phyloP scores from a whole-genome alignment of 2,797 vertebrate genomes.

The Ctenopoma kingsleyae region DNA sequence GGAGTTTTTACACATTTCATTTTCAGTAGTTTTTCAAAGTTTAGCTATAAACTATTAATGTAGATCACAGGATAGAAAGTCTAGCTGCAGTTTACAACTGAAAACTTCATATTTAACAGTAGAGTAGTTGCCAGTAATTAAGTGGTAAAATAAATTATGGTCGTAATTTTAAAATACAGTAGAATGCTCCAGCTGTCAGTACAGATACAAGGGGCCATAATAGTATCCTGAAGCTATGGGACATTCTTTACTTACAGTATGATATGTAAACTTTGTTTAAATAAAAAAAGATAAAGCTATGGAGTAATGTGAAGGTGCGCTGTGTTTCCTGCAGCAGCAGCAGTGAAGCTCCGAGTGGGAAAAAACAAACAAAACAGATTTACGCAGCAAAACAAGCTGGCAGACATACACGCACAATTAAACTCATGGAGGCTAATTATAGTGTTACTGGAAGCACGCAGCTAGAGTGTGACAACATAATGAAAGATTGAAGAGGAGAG shows the following conservation, averaged over 20 bases:
- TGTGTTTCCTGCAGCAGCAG: constrained; percentile 28
- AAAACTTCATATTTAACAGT: too few relatives aligned
- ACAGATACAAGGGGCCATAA: too few relatives aligned
- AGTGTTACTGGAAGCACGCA: constrained; percentile 80
- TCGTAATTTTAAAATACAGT: too few relatives aligned
- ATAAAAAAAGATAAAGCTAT: constrained; percentile 6
- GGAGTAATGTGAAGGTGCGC: constrained; percentile 4
- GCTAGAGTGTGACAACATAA: constrained; percentile 87
- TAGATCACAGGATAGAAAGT: too few relatives aligned
- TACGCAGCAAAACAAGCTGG: constrained; percentile 73
- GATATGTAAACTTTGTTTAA: neutral
- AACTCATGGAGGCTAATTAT: constrained; percentile 86
- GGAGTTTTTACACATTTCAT: too few relatives aligned
- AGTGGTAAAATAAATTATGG: too few relatives aligned
- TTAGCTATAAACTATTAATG: too few relatives aligned
- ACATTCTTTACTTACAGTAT: constrained; percentile 1
- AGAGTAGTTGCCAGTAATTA: too few relatives aligned
- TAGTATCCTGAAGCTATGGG: neutral
- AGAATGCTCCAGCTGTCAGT: too few relatives aligned
- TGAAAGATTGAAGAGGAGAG: constrained; percentile 85
- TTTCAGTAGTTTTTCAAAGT: too few relatives aligned
- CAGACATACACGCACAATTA: constrained; percentile 76
- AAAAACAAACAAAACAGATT: constrained; percentile 77
- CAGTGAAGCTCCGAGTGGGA: constrained; percentile 29
- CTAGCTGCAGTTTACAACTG: too few relatives aligned